Evolutionary conservation across 2,113 vertebrate genomes (phyloP).

Genomic region (Pholis gunnellus): DNA sequence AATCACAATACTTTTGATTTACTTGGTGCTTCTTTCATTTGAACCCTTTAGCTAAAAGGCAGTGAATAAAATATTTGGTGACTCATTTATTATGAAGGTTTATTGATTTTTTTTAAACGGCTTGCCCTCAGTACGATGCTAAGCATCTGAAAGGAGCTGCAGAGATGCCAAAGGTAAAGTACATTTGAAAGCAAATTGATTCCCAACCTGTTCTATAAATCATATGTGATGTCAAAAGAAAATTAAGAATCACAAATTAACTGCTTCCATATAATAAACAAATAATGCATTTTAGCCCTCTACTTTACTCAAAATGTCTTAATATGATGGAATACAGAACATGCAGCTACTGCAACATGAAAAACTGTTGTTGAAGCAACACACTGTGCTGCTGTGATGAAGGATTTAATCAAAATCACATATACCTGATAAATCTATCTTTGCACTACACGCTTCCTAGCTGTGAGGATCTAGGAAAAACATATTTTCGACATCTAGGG

Average conservation of each 20-base stretch:
- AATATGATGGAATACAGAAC: slow-evolving; percentile 1
- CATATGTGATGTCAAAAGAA: slow-evolving; percentile 6
- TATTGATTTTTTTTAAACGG: slow-evolving; percentile 47
- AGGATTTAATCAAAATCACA: slow-evolving; percentile 25
- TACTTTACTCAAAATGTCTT: not conserved
- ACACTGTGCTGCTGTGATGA: slow-evolving; percentile 2
- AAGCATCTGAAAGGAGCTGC: slow-evolving; percentile 43
- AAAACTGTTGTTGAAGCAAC: not conserved
- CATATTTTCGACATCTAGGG: not conserved
- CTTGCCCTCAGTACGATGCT: not conserved
- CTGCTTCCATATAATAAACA: slow-evolving; percentile 6
- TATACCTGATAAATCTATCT: slow-evolving; percentile 18
- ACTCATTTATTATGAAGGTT: slow-evolving; percentile 63
- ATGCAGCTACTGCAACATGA: not conserved
- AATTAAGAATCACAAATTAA: slow-evolving; percentile 7
- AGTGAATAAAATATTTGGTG: slow-evolving; percentile 55
- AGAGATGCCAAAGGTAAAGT: slow-evolving; percentile 11
- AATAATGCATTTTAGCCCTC: not conserved
- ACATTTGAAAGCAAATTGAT: slow-evolving; percentile 30
- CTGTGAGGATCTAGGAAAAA: not conserved
- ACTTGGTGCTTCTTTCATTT: slow-evolving; percentile 14
- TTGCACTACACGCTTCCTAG: slow-evolving; percentile 21
- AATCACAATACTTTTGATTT: not conserved
- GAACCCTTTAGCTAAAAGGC: slow-evolving; percentile 39
- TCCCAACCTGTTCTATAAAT: slow-evolving; percentile 1